These are phyloP conservation scores for Dolichallabes microphthalmus DNA, from an alignment of 2,113 vertebrate species.

Conservation along the genomic window DNA sequence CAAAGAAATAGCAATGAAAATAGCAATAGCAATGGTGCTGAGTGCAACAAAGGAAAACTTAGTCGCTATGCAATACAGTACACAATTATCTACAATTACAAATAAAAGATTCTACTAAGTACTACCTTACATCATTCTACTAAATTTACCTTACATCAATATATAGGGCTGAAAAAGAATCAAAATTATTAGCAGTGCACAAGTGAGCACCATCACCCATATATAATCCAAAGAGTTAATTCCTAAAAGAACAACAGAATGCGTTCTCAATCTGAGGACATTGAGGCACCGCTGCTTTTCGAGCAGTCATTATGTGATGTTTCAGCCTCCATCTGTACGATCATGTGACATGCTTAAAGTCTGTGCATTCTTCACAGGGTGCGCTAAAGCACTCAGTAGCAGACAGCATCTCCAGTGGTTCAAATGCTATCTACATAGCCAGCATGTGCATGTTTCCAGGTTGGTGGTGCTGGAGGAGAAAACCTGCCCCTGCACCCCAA, in stretches of 20 bases:
- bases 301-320: constrained; percentile 25
- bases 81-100: background rate
- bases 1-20: background rate
- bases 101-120: no score
- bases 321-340: constrained; percentile 27
- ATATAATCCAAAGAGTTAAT: background rate
- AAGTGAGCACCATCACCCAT: background rate
- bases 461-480: constrained; percentile 13
- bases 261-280: constrained; percentile 8
- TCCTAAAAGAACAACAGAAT: constrained; percentile 2
- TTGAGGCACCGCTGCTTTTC: constrained; percentile 7
- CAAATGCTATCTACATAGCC: background rate
- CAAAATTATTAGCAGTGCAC: background rate
- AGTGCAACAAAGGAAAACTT: background rate
- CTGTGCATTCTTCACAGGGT: constrained; percentile 18
- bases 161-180: background rate
- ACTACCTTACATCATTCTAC: no score
- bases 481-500: background rate
- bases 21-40: background rate
- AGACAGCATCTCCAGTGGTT: constrained; percentile 22
- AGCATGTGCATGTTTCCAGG: constrained; percentile 18
- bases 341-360: constrained; percentile 26
- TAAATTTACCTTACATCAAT: background rate
- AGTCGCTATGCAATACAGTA: background rate
- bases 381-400: constrained; percentile 16